Percentiles rank a stretch among this genome's conserved stretches.
Evolutionary conservation across 2,797 vertebrate genomes (phyloP).

Genomic region (Neomorphus geoffroyi): DNA sequence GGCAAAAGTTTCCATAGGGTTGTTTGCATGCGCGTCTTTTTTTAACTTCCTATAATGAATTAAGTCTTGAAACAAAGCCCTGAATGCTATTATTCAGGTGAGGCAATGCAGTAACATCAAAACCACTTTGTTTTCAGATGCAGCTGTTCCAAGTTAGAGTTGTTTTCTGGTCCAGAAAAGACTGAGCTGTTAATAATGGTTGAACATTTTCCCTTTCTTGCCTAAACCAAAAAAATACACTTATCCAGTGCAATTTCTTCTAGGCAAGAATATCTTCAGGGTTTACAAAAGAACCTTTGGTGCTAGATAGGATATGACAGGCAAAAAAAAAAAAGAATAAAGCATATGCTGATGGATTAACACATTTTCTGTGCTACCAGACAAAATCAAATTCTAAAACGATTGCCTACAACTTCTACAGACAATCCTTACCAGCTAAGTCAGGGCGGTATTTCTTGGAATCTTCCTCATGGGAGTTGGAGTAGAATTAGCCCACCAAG

Average conservation of each 20-base stretch:
- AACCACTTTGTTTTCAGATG: constrained; percentile 15
- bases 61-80: constrained; percentile 32
- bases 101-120: constrained; percentile 16
- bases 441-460: background rate
- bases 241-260: background rate
- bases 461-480: background rate
- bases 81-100: constrained; percentile 56
- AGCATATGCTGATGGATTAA: background rate
- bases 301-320: background rate
- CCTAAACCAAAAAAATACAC: background rate
- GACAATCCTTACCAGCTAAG: background rate
- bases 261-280: background rate
- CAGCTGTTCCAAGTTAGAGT: constrained; percentile 50
- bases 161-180: constrained; percentile 50
- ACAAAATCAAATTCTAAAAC: background rate
- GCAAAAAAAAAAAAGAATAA: background rate
- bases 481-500: background rate
- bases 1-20: constrained; percentile 50
- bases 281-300: background rate
- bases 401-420: background rate
- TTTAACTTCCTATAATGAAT: constrained; percentile 42
- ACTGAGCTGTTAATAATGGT: background rate
- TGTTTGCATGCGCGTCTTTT: background rate
- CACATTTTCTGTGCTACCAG: background rate
- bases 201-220: constrained; percentile 7